Percentiles rank a stretch among this genome's conserved stretches.
phyloP scores from a whole-genome alignment of 1,140 invertebrate species.

The Leptinotarsa lineolata region DNA sequence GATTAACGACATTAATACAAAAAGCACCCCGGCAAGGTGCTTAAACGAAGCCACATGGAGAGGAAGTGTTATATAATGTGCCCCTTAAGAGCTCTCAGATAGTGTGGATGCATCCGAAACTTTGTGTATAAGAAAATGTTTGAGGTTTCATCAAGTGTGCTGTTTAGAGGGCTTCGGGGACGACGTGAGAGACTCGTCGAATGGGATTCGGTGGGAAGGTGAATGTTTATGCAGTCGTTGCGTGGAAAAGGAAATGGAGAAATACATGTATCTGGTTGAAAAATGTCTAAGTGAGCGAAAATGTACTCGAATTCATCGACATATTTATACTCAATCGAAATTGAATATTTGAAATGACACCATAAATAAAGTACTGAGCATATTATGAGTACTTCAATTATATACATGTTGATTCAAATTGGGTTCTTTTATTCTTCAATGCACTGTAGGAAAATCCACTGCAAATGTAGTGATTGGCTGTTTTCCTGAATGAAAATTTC shows the following conservation, averaged over 20 bases:
- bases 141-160: slow-evolving; percentile 4
- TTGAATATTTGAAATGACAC: too few species aligned
- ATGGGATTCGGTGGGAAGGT: background rate
- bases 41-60: slow-evolving; percentile 8
- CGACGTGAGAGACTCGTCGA: background rate
- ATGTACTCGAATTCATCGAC: too few species aligned
- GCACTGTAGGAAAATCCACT: too few species aligned
- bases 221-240: background rate
- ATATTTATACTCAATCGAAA: too few species aligned
- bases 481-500: too few species aligned
- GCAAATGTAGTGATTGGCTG: too few species aligned
- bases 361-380: too few species aligned
- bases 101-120: slow-evolving; percentile 17
- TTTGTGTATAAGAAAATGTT: slow-evolving; percentile 11
- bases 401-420: too few species aligned
- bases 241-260: background rate
- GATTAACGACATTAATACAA: slow-evolving; percentile 17
- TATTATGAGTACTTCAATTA: too few species aligned
- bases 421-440: too few species aligned
- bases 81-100: slow-evolving; percentile 11
- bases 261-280: background rate
- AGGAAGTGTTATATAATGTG: slow-evolving; percentile 23
- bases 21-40: slow-evolving; percentile 14
- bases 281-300: too few species aligned
- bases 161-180: slow-evolving; percentile 13